These are phyloP conservation scores for Daktulosphaira vitifoliae DNA, from an alignment of 1,140 invertebrate genomes.

Conservation along the genomic window DNA sequence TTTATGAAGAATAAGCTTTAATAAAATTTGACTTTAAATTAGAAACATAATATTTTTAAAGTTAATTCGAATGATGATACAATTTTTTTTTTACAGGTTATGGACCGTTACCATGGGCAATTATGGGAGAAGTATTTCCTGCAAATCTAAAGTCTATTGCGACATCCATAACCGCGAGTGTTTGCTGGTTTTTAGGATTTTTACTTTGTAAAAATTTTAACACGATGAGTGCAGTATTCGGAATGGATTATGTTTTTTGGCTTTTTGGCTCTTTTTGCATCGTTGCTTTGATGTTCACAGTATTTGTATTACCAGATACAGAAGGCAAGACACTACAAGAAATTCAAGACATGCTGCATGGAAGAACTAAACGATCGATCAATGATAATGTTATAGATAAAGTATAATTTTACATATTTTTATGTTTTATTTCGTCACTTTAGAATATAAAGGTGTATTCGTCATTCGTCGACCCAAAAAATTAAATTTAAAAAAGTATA, in stretches of 20 bases:
- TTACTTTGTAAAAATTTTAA: conserved; percentile 67
- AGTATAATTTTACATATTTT: too few species aligned
- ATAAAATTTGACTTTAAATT: too few species aligned
- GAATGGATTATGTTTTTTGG: conserved; percentile 65
- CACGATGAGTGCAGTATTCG: conserved; percentile 50
- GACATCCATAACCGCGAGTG: conserved; percentile 61
- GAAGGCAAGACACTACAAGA: conserved; percentile 68
- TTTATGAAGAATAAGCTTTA: too few species aligned
- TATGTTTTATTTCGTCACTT: too few species aligned
- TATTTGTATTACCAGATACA: conserved; percentile 68
- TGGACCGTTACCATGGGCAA: conserved; percentile 74
- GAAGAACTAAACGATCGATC: conserved; percentile 40
- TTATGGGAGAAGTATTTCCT: conserved; percentile 76
- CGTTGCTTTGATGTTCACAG: conserved; percentile 53
- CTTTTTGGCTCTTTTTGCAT: conserved; percentile 65
- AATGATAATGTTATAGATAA: too few species aligned
- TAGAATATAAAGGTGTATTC: too few species aligned
- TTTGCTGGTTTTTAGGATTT: conserved; percentile 72
- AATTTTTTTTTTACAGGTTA: conserved; percentile 53
- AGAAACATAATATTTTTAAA: too few species aligned
- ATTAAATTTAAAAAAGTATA: too few species aligned
- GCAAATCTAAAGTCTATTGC: conserved; percentile 64
- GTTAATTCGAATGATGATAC: too few species aligned
- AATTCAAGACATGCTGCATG: conserved; percentile 60
- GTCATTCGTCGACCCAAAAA: too few species aligned